Evolutionary conservation across 2,888 invertebrate genomes (phyloP).

Genomic region (Urechis unicinctus): DNA sequence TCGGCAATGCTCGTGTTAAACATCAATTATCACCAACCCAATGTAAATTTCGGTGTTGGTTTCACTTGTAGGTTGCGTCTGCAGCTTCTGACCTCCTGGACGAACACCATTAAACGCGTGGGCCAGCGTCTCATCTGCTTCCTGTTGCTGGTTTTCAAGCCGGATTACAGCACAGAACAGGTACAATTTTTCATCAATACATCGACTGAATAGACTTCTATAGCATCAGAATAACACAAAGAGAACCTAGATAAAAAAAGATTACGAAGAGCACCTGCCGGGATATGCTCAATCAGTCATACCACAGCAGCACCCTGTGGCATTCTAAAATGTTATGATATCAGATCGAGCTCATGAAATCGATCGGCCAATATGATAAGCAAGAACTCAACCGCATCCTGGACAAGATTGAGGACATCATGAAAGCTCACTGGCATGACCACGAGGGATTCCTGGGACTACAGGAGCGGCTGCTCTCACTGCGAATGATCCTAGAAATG

Average conservation of each 20-base stretch:
- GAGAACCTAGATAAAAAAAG: too few species aligned
- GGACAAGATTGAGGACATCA: conserved; percentile 32
- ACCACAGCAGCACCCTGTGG: too few species aligned
- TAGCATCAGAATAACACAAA: too few species aligned
- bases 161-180: conserved; percentile 42
- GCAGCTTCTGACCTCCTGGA: conserved; percentile 45
- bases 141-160: conserved; percentile 40
- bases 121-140: conserved; percentile 44
- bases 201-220: too few species aligned
- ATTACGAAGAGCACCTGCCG: too few species aligned
- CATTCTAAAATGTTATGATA: neutral
- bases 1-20: too few species aligned
- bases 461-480: conserved; percentile 38
- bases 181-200: conserved; percentile 22
- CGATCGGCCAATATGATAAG: conserved; percentile 28
- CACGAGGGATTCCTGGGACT: conserved; percentile 43
- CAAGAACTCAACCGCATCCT: conserved; percentile 33
- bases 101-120: conserved; percentile 40
- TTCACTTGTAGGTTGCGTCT: conserved; percentile 25
- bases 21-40: too few species aligned
- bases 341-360: conserved; percentile 34
- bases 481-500: conserved; percentile 40
- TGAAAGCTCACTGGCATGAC: conserved; percentile 37
- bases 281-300: too few species aligned
- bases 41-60: too few species aligned